Evolutionary conservation across 2,888 invertebrate genomes (phyloP).

Genomic region (Clepsis dumicolana): DNA sequence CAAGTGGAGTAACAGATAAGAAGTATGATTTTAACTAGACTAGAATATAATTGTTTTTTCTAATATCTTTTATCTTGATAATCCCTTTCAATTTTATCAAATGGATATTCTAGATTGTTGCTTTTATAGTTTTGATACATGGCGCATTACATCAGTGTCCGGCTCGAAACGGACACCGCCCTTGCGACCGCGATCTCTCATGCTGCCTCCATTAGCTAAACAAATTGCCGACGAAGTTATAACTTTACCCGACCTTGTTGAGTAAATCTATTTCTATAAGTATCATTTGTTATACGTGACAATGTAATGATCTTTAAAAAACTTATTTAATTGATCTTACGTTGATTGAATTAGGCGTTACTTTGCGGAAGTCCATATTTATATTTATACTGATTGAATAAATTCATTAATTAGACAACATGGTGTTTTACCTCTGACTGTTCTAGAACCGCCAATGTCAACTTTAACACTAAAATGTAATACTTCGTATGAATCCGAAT

Average conservation of each 20-base stretch:
- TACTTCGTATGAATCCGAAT: too few species aligned
- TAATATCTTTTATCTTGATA: too few species aligned
- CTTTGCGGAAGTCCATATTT: too few species aligned
- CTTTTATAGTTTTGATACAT: conserved; percentile 57
- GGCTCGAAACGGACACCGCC: conserved; percentile 64
- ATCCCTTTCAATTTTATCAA: conserved; percentile 19
- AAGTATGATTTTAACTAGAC: too few species aligned
- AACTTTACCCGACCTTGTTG: conserved; percentile 46
- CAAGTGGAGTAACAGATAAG: too few species aligned
- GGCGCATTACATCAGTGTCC: conserved; percentile 62
- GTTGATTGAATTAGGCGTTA: too few species aligned
- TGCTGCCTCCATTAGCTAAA: conserved; percentile 66
- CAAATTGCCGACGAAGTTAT: conserved; percentile 65
- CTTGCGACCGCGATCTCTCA: conserved; percentile 68
- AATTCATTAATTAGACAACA: too few species aligned
- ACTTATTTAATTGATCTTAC: background rate
- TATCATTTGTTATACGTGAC: background rate
- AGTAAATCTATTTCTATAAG: conserved; percentile 1
- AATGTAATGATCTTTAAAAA: too few species aligned
- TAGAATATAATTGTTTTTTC: background rate
- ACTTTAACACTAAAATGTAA: too few species aligned
- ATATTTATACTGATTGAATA: too few species aligned
- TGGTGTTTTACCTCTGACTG: too few species aligned
- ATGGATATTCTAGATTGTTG: background rate
- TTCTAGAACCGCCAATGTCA: too few species aligned